Conservation (phyloP, 2,113 vertebrate species). For the Ivindomyrus marchei region DNA sequence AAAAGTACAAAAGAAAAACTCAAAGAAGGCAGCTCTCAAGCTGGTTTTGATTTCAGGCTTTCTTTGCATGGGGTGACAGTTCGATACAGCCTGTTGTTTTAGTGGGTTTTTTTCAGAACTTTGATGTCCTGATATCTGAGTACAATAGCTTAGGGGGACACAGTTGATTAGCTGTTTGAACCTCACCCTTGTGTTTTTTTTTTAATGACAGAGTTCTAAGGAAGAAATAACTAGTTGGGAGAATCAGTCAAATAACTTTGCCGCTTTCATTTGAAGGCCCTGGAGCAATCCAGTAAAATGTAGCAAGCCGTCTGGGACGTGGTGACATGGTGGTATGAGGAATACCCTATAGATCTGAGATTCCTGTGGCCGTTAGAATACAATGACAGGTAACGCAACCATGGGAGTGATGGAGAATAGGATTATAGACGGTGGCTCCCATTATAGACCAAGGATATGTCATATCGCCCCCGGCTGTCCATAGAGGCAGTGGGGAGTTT, state of each 20-base stretch:
- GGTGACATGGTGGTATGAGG: constrained; percentile 5
- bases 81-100: neutral
- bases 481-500: neutral
- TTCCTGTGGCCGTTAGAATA: neutral
- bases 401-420: neutral
- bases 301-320: neutral
- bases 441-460: neutral
- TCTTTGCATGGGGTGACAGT: neutral
- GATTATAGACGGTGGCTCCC: neutral
- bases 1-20: neutral
- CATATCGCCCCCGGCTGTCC: neutral
- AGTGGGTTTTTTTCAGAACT: neutral
- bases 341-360: neutral
- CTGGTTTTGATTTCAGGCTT: neutral
- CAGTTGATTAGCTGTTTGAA: constrained; percentile 6
- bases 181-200: neutral
- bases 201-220: neutral
- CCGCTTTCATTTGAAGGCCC: neutral
- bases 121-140: constrained; percentile 9
- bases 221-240: neutral
- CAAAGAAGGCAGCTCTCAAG: neutral
- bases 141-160: neutral
- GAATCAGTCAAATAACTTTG: neutral
- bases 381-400: neutral
- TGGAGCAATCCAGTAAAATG: neutral